Evolutionary conservation across 1,140 invertebrate genomes (phyloP).

Genomic region (Hylyphantes graminicola): DNA sequence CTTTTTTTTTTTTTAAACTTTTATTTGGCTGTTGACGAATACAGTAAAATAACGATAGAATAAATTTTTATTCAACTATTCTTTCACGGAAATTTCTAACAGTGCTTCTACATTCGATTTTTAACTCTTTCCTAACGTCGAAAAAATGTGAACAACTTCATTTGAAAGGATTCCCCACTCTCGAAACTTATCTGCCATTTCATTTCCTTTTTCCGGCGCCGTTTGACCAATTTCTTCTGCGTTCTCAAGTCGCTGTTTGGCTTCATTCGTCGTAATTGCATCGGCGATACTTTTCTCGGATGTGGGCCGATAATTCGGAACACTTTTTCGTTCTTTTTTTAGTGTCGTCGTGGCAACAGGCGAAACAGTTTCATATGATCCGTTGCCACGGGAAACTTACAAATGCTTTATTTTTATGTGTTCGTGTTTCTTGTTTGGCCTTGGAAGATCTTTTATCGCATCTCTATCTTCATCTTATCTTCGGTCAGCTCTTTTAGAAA

Average conservation of each 20-base stretch:
- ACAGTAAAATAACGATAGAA: no score
- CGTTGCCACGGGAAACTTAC: slow-evolving; percentile 35
- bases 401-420: slow-evolving; percentile 17
- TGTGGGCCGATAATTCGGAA: background rate
- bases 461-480: slow-evolving; percentile 3
- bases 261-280: slow-evolving; percentile 28
- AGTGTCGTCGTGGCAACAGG: slow-evolving; percentile 31
- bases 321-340: background rate
- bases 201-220: slow-evolving; percentile 29
- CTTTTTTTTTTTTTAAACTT: no score
- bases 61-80: no score
- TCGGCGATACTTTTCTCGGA: background rate
- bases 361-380: slow-evolving; percentile 36
- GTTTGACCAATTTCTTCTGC: background rate
- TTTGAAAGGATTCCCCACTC: slow-evolving; percentile 33
- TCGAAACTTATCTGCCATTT: background rate
- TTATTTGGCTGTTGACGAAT: no score
- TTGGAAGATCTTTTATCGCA: slow-evolving; percentile 11
- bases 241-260: slow-evolving; percentile 14
- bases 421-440: slow-evolving; percentile 6
- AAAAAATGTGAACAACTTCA: background rate
- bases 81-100: no score
- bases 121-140: no score
- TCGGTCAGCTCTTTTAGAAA: no score
- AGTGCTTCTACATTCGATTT: no score